A percentile compares a stretch with the other conserved stretches of the same genome.
These are phyloP conservation scores for Wiebesia pumilae DNA, from an alignment of 1,140 invertebrate genomes.

Conservation along the genomic window DNA sequence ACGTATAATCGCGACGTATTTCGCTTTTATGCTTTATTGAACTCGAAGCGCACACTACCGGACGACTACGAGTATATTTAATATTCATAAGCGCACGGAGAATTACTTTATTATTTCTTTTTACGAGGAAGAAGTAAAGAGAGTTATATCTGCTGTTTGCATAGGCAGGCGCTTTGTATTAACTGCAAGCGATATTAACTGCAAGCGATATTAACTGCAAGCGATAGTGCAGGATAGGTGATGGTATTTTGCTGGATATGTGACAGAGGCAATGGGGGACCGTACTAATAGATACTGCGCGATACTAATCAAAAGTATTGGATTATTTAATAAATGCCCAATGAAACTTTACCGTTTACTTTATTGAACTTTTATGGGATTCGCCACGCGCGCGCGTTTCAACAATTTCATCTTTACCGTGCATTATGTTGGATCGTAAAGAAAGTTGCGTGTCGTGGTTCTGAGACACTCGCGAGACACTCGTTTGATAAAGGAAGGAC, in stretches of 20 bases:
- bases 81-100: slow-evolving; percentile 22
- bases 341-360: slow-evolving; percentile 7
- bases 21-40: slow-evolving; percentile 8
- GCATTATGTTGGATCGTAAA: background rate
- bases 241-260: background rate
- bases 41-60: background rate
- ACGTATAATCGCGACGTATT: too few species aligned
- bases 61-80: slow-evolving; percentile 11
- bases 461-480: background rate
- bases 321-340: slow-evolving; percentile 18
- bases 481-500: background rate
- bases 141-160: background rate
- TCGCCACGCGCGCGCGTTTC: background rate
- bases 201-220: background rate
- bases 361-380: slow-evolving; percentile 21
- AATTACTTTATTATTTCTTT: slow-evolving; percentile 44
- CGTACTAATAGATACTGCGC: slow-evolving; percentile 15
- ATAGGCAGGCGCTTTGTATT: slow-evolving; percentile 12
- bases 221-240: background rate
- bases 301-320: background rate
- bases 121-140: slow-evolving; percentile 35
- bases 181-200: slow-evolving; percentile 9
- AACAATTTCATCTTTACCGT: background rate
- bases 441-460: background rate
- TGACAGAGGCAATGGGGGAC: slow-evolving; percentile 6